These are phyloP conservation scores for Drosophila insularis DNA, from an alignment of 1,140 invertebrate species.

Conservation along the genomic window DNA sequence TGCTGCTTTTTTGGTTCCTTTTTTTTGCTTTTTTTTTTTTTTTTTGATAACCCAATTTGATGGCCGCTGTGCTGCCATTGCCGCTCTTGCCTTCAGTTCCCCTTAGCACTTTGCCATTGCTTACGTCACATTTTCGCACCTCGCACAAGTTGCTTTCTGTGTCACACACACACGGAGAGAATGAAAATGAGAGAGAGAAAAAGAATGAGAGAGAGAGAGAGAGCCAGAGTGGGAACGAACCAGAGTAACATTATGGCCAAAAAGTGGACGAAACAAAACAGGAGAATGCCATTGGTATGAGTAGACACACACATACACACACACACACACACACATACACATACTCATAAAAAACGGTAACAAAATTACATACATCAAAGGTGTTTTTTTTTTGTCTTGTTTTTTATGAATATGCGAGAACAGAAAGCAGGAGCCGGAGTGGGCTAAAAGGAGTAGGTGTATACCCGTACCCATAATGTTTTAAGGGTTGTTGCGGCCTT, in stretches of 20 bases:
- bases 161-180: constrained; percentile 55
- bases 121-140: constrained; percentile 79
- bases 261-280: constrained; percentile 45
- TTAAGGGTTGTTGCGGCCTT: constrained; percentile 48
- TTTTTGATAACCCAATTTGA: constrained; percentile 71
- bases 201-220: constrained; percentile 20
- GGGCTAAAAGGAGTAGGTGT: constrained; percentile 1
- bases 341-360: constrained; percentile 58
- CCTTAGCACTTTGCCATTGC: constrained; percentile 32
- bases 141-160: constrained; percentile 73
- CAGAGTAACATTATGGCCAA: constrained; percentile 46
- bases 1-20: constrained; percentile 6
- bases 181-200: constrained; percentile 14
- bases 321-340: constrained; percentile 22
- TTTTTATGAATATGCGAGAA: constrained; percentile 67
- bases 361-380: constrained; percentile 80
- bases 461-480: constrained; percentile 31
- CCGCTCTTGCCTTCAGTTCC: neutral
- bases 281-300: constrained; percentile 42
- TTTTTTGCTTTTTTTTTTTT: constrained; percentile 17
- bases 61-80: constrained; percentile 48
- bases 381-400: constrained; percentile 32
- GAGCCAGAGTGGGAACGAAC: neutral
- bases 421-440: constrained; percentile 12
- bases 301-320: constrained; percentile 27